Evolutionary conservation across 2,797 vertebrate genomes (phyloP).

Genomic region (Natrix natrix): DNA sequence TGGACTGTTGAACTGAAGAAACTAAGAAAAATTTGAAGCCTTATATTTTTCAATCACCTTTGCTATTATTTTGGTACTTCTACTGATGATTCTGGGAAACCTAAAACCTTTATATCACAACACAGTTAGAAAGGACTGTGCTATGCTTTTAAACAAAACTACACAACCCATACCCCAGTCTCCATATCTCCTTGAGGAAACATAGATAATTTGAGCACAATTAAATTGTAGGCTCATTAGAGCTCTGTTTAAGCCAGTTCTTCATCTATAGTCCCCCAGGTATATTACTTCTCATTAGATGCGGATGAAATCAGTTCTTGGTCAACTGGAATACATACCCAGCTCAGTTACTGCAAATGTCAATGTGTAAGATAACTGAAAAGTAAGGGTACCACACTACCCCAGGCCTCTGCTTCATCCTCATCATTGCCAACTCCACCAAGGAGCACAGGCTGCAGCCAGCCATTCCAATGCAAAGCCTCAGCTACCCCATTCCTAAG

Average conservation of each 20-base stretch:
- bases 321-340: background rate
- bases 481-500: background rate
- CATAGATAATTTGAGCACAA: background rate
- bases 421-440: background rate
- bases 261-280: background rate
- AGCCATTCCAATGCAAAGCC: background rate
- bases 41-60: background rate
- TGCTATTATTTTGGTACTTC: background rate
- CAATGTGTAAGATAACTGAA: background rate
- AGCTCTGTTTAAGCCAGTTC: background rate
- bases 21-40: background rate
- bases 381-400: background rate
- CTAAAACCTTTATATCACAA: background rate
- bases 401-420: background rate
- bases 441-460: background rate
- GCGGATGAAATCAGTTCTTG: background rate
- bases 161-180: background rate
- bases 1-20: background rate
- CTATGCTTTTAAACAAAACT: background rate
- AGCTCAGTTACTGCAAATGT: background rate
- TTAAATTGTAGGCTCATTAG: background rate
- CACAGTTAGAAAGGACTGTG: background rate
- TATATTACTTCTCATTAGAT: background rate
- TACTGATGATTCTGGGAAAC: background rate
- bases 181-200: background rate